These are phyloP conservation scores for Cyprinodon tularosa DNA, from an alignment of 2,113 vertebrate genomes.

Conservation along the genomic window DNA sequence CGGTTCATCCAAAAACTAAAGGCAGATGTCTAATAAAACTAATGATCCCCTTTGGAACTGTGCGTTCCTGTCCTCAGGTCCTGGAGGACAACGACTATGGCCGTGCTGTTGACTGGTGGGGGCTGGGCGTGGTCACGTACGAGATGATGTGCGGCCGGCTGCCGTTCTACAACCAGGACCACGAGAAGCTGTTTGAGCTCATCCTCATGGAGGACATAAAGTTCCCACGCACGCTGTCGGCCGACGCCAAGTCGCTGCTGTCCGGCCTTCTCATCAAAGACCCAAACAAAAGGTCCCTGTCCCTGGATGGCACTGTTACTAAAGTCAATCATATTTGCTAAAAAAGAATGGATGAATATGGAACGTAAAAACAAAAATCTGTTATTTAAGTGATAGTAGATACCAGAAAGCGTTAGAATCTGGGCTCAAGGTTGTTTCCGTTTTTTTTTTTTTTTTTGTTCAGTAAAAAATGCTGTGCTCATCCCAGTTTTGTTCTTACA, in stretches of 20 bases:
- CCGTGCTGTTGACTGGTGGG: constrained; percentile 98
- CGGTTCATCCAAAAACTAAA: constrained; percentile 42
- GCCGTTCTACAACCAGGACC: constrained; percentile 98
- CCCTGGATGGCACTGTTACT: background rate
- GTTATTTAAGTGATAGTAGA: too few relatives aligned
- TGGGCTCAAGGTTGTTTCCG: background rate
- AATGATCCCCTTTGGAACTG: constrained; percentile 21
- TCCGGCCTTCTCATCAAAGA: constrained; percentile 98
- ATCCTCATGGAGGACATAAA: constrained; percentile 99
- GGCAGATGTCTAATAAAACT: constrained; percentile 62
- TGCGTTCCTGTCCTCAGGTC: constrained; percentile 77
- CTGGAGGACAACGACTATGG: constrained; percentile 98
- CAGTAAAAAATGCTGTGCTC: background rate
- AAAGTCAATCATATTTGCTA: background rate
- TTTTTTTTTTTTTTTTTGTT: background rate
- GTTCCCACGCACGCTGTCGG: constrained; percentile 93
- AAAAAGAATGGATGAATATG: too few relatives aligned
- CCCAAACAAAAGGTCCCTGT: constrained; percentile 91
- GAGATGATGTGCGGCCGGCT: constrained; percentile 98
- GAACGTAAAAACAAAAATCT: too few relatives aligned
- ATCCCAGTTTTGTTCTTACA: background rate
- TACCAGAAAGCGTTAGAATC: too few relatives aligned
- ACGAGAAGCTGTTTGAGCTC: constrained; percentile 97
- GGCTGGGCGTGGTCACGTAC: constrained; percentile 95
- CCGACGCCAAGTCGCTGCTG: constrained; percentile 96